A percentile compares a stretch with the other conserved stretches of the same genome.
These are phyloP conservation scores for Tuberolachnus salignus DNA, from an alignment of 2,888 invertebrate species.

Conservation along the genomic window DNA sequence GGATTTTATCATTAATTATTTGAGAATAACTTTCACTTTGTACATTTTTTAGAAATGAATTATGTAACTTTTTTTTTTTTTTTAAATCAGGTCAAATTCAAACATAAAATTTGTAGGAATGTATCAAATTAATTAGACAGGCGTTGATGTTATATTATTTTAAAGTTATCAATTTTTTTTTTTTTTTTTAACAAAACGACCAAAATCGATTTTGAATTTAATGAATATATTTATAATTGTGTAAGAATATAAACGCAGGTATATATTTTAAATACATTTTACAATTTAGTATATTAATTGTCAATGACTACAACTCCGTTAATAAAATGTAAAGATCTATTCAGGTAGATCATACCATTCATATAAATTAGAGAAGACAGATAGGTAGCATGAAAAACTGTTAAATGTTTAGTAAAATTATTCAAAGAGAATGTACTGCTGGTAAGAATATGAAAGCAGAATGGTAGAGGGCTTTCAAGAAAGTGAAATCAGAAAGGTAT, in stretches of 20 bases:
- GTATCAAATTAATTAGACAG: background rate
- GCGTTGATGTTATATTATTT: no score
- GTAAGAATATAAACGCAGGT: background rate
- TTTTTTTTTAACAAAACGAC: background rate
- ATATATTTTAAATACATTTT: background rate
- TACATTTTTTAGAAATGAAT: conserved; percentile 1
- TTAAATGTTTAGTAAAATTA: conserved; percentile 20
- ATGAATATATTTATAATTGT: background rate
- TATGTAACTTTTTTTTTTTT: background rate
- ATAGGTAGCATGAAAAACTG: conserved; percentile 23
- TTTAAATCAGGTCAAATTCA: background rate
- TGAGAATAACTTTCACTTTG: conserved; percentile 18
- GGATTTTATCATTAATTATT: conserved; percentile 5
- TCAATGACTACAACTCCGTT: background rate
- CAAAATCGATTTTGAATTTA: background rate
- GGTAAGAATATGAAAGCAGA: conserved; percentile 48
- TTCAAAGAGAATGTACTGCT: conserved; percentile 48
- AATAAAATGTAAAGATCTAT: background rate
- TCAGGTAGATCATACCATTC: conserved; percentile 4
- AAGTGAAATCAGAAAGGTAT: conserved; percentile 53
- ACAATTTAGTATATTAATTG: background rate
- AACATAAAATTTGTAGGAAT: conserved; percentile 4
- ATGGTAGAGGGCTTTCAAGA: conserved; percentile 47
- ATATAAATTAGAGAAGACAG: background rate
- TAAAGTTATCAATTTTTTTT: no score